Evolutionary conservation across 1,140 invertebrate species (phyloP).

Genomic region (Sycophila sp.): DNA sequence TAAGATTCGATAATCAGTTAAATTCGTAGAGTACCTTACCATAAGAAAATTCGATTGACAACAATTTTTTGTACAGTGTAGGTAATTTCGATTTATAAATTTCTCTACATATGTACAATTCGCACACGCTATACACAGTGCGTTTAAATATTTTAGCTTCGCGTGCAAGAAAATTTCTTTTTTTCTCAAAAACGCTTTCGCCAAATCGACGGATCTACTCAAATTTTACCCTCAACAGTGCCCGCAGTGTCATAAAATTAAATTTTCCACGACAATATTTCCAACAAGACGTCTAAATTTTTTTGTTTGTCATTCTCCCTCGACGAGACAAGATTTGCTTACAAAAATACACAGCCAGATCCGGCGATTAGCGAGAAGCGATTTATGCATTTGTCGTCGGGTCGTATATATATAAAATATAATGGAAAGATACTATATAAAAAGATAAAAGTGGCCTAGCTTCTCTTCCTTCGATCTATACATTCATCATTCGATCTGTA

Average conservation of each 20-base stretch:
- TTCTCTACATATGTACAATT: background rate
- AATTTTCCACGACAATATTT: too few species aligned
- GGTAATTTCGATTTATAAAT: background rate
- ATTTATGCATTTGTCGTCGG: background rate
- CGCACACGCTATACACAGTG: background rate
- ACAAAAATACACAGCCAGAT: conserved; percentile 20
- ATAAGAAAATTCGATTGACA: too few species aligned
- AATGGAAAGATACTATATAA: background rate
- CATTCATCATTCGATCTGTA: too few species aligned
- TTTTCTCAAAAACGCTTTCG: background rate
- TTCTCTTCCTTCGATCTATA: too few species aligned
- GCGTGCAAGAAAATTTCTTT: background rate
- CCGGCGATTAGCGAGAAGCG: background rate
- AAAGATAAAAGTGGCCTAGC: conserved; percentile 3
- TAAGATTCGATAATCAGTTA: too few species aligned
- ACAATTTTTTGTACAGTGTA: too few species aligned
- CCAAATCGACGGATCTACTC: too few species aligned
- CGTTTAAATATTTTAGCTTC: background rate
- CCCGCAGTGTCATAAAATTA: too few species aligned
- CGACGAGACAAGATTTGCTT: conserved; percentile 1
- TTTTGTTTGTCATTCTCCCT: too few species aligned
- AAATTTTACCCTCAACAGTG: too few species aligned
- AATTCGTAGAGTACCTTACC: too few species aligned
- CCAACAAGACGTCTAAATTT: too few species aligned
- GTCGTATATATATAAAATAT: background rate